Conservation (phyloP, 2,797 vertebrate genomes). For the Manis crassicaudata region DNA sequence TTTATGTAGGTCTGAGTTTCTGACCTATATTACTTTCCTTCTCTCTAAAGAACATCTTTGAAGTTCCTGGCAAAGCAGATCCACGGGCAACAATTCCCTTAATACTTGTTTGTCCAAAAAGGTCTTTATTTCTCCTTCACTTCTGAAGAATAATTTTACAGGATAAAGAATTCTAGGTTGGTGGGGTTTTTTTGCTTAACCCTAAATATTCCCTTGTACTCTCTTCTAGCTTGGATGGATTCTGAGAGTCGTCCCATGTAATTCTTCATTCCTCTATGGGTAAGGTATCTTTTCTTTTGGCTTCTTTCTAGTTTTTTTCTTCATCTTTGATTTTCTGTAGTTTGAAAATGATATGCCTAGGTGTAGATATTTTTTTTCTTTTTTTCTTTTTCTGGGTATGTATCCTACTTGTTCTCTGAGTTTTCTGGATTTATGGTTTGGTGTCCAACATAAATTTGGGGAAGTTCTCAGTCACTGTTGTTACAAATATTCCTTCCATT, state of each 20-base stretch:
- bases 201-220: neutral
- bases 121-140: too few species aligned
- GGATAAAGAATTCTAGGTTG: neutral
- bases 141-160: too few species aligned
- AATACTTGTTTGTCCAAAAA: too few species aligned
- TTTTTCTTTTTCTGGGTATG: neutral
- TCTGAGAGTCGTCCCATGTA: neutral
- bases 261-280: neutral
- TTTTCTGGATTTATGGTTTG: neutral
- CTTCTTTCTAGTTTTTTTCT: neutral
- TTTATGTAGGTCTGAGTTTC: too few species aligned
- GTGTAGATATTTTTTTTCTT: neutral
- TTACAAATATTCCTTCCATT: neutral
- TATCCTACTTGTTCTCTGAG: neutral
- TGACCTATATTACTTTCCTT: too few species aligned
- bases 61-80: too few species aligned
- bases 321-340: neutral
- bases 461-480: neutral
- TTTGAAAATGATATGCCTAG: neutral
- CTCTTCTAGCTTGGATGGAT: neutral
- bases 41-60: too few species aligned
- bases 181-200: neutral
- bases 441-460: neutral
- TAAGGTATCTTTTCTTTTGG: neutral
- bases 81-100: too few species aligned